Conservation (phyloP, 2,113 vertebrate species). For the Tursiops truncatus region DNA sequence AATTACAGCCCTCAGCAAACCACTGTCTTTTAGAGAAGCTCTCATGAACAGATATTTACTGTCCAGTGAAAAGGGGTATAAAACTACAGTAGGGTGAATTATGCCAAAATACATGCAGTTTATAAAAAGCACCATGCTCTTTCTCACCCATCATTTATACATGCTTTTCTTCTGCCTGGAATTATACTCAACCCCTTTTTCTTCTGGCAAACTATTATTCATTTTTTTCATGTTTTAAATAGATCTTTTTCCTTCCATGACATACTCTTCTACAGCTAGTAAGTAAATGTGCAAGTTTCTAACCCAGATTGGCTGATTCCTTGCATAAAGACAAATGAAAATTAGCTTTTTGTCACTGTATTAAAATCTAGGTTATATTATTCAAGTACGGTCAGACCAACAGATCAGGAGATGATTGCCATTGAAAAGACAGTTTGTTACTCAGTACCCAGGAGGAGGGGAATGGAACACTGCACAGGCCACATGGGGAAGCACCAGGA, state of each 20-base stretch:
- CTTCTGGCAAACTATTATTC: neutral
- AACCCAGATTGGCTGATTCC: neutral
- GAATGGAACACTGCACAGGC: fast-evolving
- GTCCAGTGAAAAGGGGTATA: neutral
- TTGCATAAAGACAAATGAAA: neutral
- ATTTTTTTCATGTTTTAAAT: neutral
- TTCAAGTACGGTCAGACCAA: neutral
- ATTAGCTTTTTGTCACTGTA: neutral
- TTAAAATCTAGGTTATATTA: neutral
- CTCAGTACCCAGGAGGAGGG: neutral
- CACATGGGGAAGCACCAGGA: neutral
- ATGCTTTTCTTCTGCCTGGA: neutral
- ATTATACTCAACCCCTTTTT: neutral
- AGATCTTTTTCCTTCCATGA: neutral
- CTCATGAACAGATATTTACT: neutral
- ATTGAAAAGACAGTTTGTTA: neutral
- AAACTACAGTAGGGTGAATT: neutral
- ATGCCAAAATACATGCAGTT: neutral
- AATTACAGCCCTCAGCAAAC: neutral
- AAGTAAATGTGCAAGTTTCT: neutral
- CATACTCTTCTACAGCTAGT: neutral
- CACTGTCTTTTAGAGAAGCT: neutral
- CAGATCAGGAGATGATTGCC: neutral
- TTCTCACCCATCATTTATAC: neutral
- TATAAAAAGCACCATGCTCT: neutral